Evolutionary conservation across 2,113 vertebrate genomes (phyloP).

Genomic region (Panthera uncia): DNA sequence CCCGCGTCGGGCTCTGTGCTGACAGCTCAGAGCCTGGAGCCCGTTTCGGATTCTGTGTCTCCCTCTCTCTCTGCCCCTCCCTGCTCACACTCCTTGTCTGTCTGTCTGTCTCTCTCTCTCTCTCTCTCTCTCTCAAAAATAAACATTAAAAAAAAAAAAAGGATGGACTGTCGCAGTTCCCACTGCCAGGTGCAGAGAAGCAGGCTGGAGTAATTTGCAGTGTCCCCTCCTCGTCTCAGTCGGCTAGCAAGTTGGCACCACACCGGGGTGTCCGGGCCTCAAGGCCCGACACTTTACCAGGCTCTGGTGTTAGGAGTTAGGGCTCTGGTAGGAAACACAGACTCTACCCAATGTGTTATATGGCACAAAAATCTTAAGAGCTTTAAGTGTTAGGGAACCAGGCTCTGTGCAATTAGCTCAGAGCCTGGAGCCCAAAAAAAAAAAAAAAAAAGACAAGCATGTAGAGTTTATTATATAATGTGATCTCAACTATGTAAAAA

Average conservation of each 20-base stretch:
- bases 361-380: neutral
- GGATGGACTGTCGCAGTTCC: neutral
- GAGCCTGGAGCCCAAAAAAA: too few relatives aligned
- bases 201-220: neutral
- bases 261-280: neutral
- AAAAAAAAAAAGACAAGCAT: neutral
- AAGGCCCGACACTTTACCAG: rapidly evolving
- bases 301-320: neutral
- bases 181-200: neutral
- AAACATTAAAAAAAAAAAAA: neutral
- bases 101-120: too few relatives aligned
- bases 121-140: too few relatives aligned
- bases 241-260: neutral
- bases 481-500: neutral
- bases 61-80: too few relatives aligned
- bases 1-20: too few relatives aligned
- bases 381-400: neutral
- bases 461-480: neutral
- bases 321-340: neutral
- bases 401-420: too few relatives aligned
- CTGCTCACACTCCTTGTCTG: too few relatives aligned
- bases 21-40: too few relatives aligned
- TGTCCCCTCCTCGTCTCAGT: too few relatives aligned
- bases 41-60: too few relatives aligned
- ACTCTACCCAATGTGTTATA: neutral